Evolutionary conservation across 2,797 vertebrate species (phyloP).

Genomic region (Sebastes hopkinsi): DNA sequence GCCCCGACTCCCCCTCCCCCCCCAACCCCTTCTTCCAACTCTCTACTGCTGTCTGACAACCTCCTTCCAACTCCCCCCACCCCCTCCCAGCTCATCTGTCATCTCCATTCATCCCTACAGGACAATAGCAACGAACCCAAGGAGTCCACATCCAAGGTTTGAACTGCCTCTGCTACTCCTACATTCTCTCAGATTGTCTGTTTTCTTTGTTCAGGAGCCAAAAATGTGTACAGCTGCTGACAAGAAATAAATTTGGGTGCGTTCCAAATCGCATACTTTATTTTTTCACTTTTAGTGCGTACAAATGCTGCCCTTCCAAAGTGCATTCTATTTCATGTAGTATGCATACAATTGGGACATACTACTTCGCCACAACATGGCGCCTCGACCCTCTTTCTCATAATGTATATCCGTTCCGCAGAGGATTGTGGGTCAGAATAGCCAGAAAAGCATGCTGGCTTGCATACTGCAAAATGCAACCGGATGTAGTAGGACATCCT

Average conservation of each 20-base stretch:
- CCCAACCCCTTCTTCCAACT: slow-evolving; percentile 80
- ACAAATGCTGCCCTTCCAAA: no score
- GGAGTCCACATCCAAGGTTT: slow-evolving; percentile 98
- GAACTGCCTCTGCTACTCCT: slow-evolving; percentile 58
- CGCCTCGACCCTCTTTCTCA: no score
- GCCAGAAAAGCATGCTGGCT: no score
- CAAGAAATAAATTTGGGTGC: background rate
- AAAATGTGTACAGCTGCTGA: background rate
- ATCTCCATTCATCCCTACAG: slow-evolving; percentile 99
- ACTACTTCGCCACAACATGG: no score
- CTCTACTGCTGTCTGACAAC: slow-evolving; percentile 96
- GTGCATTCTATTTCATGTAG: no score
- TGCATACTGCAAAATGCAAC: no score
- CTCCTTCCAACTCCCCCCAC: slow-evolving; percentile 84
- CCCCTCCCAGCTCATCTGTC: slow-evolving; percentile 98
- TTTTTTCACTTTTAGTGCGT: no score
- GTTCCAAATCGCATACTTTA: no score
- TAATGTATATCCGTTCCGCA: no score
- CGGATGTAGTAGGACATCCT: no score
- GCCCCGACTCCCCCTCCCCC: slow-evolving; percentile 68
- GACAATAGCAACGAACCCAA: slow-evolving; percentile 99
- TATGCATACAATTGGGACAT: no score
- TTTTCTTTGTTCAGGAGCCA: background rate
- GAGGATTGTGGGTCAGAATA: no score
- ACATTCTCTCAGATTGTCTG: background rate